Evolutionary conservation across 2,797 vertebrate species (phyloP).

Genomic region (Artibeus jamaicensis): DNA sequence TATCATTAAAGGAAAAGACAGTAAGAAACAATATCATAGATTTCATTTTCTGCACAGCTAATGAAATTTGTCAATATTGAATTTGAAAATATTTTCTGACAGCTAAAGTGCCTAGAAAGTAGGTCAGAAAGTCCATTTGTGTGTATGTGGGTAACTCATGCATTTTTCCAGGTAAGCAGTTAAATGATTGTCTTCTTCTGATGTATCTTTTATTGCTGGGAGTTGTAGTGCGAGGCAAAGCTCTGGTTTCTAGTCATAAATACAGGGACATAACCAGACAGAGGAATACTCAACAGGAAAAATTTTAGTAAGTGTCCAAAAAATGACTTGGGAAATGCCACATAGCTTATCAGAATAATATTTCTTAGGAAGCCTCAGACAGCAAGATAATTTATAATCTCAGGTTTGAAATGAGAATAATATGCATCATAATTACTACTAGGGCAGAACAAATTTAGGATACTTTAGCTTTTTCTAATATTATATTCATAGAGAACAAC

Average conservation of each 20-base stretch:
- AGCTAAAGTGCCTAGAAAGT: neutral
- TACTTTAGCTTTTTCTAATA: neutral
- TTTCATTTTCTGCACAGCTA: slow-evolving; percentile 16
- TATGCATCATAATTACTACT: neutral
- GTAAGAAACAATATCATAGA: neutral
- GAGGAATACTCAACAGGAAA: slow-evolving; percentile 38
- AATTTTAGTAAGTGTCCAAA: slow-evolving; percentile 20
- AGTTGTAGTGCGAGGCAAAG: slow-evolving; percentile 38
- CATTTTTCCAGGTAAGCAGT: slow-evolving; percentile 51
- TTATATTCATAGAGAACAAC: neutral
- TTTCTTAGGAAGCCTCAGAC: neutral
- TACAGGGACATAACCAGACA: neutral
- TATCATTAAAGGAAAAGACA: slow-evolving; percentile 33
- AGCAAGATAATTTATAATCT: neutral
- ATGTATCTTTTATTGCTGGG: neutral
- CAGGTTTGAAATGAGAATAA: neutral
- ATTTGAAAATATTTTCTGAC: slow-evolving; percentile 21
- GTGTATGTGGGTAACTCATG: neutral
- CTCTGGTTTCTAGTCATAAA: slow-evolving; percentile 55
- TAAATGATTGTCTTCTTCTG: neutral
- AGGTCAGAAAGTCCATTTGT: neutral
- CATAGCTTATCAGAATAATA: neutral
- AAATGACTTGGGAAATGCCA: slow-evolving; percentile 30
- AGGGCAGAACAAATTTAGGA: neutral
- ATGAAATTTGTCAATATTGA: neutral